A percentile compares a stretch with the other conserved stretches of the same genome.
These are phyloP conservation scores for Lutjanus erythropterus DNA, from an alignment of 2,113 vertebrate species.

Conservation along the genomic window DNA sequence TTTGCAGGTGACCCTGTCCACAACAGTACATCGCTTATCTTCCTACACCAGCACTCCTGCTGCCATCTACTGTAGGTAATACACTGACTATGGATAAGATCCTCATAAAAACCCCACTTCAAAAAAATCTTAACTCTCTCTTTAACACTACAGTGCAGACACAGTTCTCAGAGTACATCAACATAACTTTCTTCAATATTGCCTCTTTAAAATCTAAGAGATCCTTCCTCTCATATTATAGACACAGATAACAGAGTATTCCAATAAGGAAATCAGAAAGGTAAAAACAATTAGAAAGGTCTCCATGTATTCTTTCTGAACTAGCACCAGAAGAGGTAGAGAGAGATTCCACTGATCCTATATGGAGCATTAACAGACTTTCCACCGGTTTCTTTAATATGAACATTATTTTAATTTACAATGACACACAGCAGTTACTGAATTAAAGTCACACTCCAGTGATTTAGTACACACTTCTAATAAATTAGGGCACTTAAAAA, in stretches of 20 bases:
- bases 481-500: too few relatives aligned
- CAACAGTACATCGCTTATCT: too few relatives aligned
- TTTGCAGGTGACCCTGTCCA: too few relatives aligned
- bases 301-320: background rate
- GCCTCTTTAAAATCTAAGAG: background rate
- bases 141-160: conserved; percentile 5
- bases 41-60: too few relatives aligned
- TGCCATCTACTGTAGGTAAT: too few relatives aligned
- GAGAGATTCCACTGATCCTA: background rate
- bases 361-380: background rate
- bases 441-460: background rate
- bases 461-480: too few relatives aligned
- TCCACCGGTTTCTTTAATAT: background rate
- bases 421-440: background rate
- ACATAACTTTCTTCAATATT: background rate
- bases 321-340: conserved; percentile 20
- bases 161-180: background rate
- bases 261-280: background rate
- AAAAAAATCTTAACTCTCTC: too few relatives aligned
- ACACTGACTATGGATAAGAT: too few relatives aligned
- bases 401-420: background rate
- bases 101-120: too few relatives aligned
- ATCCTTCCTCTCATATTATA: background rate
- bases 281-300: background rate
- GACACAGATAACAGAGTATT: background rate